These are phyloP conservation scores for Hystrix cristata DNA, from an alignment of 2,113 vertebrate genomes.

Conservation along the genomic window DNA sequence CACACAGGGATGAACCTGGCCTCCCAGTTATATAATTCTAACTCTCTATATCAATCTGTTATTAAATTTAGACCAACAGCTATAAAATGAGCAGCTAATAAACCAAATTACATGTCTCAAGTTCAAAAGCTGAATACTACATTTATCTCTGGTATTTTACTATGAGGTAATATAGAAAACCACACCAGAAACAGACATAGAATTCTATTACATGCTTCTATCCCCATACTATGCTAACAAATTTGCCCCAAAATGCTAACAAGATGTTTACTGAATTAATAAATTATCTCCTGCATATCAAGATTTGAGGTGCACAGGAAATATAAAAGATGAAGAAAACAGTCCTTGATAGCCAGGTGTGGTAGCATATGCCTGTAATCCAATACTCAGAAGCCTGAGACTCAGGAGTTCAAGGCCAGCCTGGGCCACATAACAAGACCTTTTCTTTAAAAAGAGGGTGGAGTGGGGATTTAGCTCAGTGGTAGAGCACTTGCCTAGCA, in stretches of 20 bases:
- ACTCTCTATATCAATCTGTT: constrained; percentile 50
- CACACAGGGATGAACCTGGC: not conserved
- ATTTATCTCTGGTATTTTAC: constrained; percentile 54
- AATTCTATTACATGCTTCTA: not conserved
- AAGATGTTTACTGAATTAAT: constrained; percentile 36
- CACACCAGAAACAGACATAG: constrained; percentile 45
- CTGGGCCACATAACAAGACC: not conserved
- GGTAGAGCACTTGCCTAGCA: too few species aligned
- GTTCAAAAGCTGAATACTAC: constrained; percentile 42
- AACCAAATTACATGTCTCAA: constrained; percentile 64
- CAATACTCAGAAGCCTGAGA: not conserved
- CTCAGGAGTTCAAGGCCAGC: not conserved
- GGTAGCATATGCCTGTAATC: not conserved
- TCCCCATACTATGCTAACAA: not conserved
- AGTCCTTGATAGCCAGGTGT: not conserved
- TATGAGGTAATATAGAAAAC: constrained; percentile 41
- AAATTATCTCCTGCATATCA: not conserved
- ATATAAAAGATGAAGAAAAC: not conserved
- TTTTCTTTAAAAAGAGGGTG: not conserved
- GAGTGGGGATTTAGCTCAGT: too few species aligned
- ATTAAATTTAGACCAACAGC: constrained; percentile 39
- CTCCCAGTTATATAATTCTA: constrained; percentile 49
- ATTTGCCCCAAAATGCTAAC: not conserved
- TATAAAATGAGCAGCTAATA: constrained; percentile 53
- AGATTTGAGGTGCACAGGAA: not conserved